Percentiles rank a stretch among this genome's conserved stretches.
Conservation (phyloP, 1,140 invertebrate genomes). For the Acromyrmex echinatior region DNA sequence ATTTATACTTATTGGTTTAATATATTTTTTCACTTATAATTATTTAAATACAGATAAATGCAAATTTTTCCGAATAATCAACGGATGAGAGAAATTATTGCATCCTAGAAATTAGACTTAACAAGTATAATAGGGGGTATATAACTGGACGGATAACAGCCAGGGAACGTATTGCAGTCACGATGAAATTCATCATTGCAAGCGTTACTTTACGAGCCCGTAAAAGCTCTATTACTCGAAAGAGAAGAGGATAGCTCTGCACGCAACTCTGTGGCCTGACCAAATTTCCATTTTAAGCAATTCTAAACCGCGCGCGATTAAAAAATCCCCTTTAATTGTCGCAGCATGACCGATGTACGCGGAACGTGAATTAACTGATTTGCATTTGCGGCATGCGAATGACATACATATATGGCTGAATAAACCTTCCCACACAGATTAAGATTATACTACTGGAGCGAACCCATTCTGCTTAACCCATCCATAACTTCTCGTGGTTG, state of each 20-base stretch:
- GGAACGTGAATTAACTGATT: conserved; percentile 32
- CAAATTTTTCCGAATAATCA: too few relatives aligned
- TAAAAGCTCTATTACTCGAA: conserved; percentile 67
- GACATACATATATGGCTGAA: conserved; percentile 31
- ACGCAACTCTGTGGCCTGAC: background rate
- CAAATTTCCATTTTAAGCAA: conserved; percentile 18
- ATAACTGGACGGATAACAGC: background rate
- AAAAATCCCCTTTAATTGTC: conserved; percentile 14
- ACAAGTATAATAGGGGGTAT: background rate
- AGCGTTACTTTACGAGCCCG: conserved; percentile 64
- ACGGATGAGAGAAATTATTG: background rate
- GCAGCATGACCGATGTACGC: background rate
- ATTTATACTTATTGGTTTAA: too few relatives aligned
- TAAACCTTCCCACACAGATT: conserved; percentile 1
- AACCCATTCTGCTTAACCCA: background rate
- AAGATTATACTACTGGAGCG: conserved; percentile 18
- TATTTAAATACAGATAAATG: too few relatives aligned
- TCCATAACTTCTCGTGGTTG: conserved; percentile 20
- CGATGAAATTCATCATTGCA: conserved; percentile 65
- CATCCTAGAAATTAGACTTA: conserved; percentile 3
- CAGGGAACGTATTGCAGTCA: background rate
- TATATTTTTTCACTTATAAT: too few relatives aligned
- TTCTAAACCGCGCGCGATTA: conserved; percentile 28
- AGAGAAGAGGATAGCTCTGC: background rate
- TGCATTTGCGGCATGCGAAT: conserved; percentile 37